Evolutionary conservation across 1,140 invertebrate genomes (phyloP).

Genomic region (Dryas iulia): DNA sequence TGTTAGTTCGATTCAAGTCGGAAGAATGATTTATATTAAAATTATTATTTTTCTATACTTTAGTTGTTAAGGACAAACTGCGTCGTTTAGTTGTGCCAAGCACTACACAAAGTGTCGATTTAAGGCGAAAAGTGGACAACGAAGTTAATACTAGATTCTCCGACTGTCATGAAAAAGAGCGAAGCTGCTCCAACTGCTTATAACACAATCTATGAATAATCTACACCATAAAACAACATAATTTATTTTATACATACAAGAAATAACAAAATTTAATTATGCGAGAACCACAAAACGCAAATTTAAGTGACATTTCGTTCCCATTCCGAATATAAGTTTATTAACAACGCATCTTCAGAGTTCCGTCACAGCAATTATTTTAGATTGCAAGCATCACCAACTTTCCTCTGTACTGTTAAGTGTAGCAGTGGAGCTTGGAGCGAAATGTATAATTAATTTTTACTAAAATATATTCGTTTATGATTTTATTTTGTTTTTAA

Average conservation of each 20-base stretch:
- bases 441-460: not conserved
- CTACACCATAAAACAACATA: no score
- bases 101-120: no score
- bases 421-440: constrained; percentile 1
- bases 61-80: no score
- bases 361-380: constrained; percentile 10
- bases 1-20: no score
- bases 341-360: constrained; percentile 11
- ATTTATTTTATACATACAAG: not conserved
- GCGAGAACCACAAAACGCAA: not conserved
- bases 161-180: no score
- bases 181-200: no score
- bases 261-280: not conserved
- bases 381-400: constrained; percentile 3
- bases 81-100: no score
- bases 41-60: no score
- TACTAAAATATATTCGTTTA: not conserved
- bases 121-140: no score
- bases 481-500: not conserved
- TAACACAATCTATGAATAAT: no score
- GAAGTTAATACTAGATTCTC: no score
- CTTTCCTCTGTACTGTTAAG: not conserved
- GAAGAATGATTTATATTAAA: no score
- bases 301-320: not conserved
- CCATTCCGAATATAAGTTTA: not conserved